phyloP scores from a whole-genome alignment of 1,140 invertebrate species.

The Neuroterus valhalla region DNA sequence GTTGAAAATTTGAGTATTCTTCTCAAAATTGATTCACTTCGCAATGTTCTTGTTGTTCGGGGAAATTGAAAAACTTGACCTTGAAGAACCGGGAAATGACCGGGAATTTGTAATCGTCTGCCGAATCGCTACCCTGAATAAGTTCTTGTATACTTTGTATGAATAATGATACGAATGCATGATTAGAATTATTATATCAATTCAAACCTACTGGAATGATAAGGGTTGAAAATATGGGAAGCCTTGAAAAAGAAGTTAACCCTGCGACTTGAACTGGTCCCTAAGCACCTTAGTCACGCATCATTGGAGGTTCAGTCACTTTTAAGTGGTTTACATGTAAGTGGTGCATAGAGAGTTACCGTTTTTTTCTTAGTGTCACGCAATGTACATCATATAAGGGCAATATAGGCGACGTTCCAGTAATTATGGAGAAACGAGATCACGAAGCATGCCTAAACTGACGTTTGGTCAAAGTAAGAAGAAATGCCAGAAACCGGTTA shows the following conservation, averaged over 20 bases:
- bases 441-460: constrained; percentile 24
- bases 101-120: no score
- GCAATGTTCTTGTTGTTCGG: no score
- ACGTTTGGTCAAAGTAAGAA: constrained; percentile 23
- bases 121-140: no score
- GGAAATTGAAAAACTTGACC: no score
- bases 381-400: not conserved
- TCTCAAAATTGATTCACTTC: no score
- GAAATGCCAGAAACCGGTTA: constrained; percentile 28
- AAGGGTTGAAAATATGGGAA: not conserved
- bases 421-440: constrained; percentile 12
- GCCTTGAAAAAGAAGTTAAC: not conserved
- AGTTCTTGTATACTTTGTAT: no score
- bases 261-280: not conserved
- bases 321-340: constrained; percentile 4
- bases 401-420: constrained; percentile 10
- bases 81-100: no score
- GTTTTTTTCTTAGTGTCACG: not conserved
- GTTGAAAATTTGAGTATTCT: no score
- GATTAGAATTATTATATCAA: not conserved
- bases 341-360: not conserved
- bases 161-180: not conserved
- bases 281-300: constrained; percentile 5
- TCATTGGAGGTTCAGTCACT: not conserved
- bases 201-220: not conserved